phyloP scores from a whole-genome alignment of 2,113 vertebrate genomes.

The Nansenia antarctica region DNA sequence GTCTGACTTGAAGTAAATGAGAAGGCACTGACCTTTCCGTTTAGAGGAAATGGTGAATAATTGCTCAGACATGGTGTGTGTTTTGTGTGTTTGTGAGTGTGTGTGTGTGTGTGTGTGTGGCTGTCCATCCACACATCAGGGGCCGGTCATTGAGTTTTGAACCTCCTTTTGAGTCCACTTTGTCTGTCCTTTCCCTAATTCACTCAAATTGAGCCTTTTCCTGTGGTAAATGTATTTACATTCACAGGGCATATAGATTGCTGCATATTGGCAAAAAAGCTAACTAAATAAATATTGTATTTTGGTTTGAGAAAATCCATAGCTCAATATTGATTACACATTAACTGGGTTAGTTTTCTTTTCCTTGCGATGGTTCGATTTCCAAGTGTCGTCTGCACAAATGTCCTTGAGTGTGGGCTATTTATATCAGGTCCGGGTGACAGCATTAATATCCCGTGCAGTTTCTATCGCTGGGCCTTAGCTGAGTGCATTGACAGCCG shows the following conservation, averaged over 20 bases:
- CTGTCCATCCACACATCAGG: no score
- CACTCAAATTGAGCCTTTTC: not conserved
- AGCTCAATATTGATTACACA: constrained; percentile 54
- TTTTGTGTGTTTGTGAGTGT: no score
- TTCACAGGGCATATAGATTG: constrained; percentile 29
- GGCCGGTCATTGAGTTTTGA: not conserved
- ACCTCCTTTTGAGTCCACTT: not conserved
- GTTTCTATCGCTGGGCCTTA: not conserved
- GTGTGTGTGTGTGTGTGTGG: no score
- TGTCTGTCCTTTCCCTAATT: not conserved
- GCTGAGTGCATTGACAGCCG: no score
- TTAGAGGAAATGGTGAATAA: no score
- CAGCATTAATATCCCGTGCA: not conserved
- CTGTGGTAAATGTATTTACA: constrained; percentile 4
- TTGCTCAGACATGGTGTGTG: no score
- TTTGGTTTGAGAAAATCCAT: constrained; percentile 45
- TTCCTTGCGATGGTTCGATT: not conserved
- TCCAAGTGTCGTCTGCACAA: not conserved
- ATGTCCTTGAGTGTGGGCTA: constrained; percentile 13
- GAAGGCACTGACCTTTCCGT: no score
- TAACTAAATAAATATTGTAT: constrained; percentile 54
- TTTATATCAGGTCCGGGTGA: not conserved
- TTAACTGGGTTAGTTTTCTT: constrained; percentile 40
- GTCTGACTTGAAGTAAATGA: no score
- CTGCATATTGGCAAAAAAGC: constrained; percentile 14